phyloP scores from a whole-genome alignment of 2,888 invertebrate species.

The Tachina fera region DNA sequence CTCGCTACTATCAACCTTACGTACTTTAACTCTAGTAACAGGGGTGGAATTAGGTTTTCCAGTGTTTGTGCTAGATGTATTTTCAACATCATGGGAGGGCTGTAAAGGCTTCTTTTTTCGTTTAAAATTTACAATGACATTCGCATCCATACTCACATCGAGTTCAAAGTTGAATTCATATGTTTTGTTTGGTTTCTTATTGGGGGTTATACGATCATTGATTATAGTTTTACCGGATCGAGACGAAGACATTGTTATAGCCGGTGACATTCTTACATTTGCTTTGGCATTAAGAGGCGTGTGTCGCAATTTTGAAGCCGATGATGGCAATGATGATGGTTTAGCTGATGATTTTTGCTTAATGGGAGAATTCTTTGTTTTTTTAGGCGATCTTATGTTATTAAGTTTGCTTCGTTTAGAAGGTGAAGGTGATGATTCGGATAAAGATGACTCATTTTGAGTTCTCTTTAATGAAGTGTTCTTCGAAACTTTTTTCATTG shows the following conservation, averaged over 20 bases:
- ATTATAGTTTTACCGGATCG: constrained; percentile 80
- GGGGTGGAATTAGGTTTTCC: constrained; percentile 73
- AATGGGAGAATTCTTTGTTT: constrained; percentile 46
- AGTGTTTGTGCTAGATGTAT: constrained; percentile 21
- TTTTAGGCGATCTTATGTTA: constrained; percentile 45
- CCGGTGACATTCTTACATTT: constrained; percentile 78
- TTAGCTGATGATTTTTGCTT: constrained; percentile 51
- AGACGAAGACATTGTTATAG: constrained; percentile 73
- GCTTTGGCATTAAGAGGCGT: constrained; percentile 75
- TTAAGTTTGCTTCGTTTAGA: constrained; percentile 60
- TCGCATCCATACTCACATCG: constrained; percentile 83
- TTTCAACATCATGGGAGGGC: constrained; percentile 41
- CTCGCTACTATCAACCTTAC: constrained; percentile 75
- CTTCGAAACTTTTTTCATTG: constrained; percentile 37
- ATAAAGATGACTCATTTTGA: constrained; percentile 19
- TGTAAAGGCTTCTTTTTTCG: constrained; percentile 79
- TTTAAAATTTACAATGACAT: constrained; percentile 82
- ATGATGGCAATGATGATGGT: constrained; percentile 36
- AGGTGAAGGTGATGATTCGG: constrained; percentile 72
- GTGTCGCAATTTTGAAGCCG: constrained; percentile 51
- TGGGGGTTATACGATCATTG: constrained; percentile 81
- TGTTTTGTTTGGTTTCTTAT: constrained; percentile 79
- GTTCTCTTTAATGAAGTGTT: constrained; percentile 50
- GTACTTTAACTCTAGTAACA: constrained; percentile 77
- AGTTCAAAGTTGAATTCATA: constrained; percentile 82